Percentiles rank a stretch among this genome's conserved stretches.
phyloP scores from a whole-genome alignment of 1,140 invertebrate species.

The Magallana gigas region DNA sequence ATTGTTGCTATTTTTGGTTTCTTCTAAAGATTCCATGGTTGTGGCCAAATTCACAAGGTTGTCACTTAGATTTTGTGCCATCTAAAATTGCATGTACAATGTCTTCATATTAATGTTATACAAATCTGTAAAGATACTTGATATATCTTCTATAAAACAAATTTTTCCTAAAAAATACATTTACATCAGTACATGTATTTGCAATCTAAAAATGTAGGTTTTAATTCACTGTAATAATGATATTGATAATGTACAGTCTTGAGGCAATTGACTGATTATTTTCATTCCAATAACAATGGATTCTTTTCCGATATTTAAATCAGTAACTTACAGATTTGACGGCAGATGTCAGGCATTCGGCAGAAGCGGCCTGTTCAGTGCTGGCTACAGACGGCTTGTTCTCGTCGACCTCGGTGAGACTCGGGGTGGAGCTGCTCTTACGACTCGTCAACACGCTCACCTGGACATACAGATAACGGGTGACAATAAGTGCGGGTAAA shows the following conservation, averaged over 20 bases:
- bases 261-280: no score
- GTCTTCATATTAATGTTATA: no score
- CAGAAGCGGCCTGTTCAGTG: constrained; percentile 78
- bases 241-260: no score
- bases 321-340: constrained; percentile 73
- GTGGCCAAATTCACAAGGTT: constrained; percentile 90
- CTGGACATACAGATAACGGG: constrained; percentile 64
- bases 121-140: no score
- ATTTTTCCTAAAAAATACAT: no score
- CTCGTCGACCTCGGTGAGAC: constrained; percentile 78
- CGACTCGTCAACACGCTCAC: constrained; percentile 85
- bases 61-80: constrained; percentile 94
- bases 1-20: constrained; percentile 56
- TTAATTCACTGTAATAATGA: no score
- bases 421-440: constrained; percentile 94
- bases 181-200: no score
- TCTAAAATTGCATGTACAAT: constrained; percentile 81
- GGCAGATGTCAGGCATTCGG: constrained; percentile 77
- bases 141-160: no score
- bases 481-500: background rate
- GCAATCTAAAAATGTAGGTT: no score
- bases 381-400: constrained; percentile 75
- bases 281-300: no score
- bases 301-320: no score
- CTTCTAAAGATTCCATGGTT: constrained; percentile 74